These are phyloP conservation scores for Petrocephalus schoutedeni DNA, from an alignment of 2,797 vertebrate genomes.

Conservation along the genomic window DNA sequence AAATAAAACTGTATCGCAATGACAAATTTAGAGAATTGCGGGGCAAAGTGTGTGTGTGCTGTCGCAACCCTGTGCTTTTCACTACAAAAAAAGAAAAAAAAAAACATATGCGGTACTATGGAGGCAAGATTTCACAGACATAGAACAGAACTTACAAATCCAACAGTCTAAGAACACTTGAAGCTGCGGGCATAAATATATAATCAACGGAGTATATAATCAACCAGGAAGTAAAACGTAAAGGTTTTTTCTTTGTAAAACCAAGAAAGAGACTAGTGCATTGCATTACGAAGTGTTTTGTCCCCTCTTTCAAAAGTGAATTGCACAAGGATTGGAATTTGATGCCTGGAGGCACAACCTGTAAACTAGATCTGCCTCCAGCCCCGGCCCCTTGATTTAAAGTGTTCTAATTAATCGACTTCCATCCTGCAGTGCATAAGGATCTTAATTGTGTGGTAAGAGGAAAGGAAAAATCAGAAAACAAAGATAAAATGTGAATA, in stretches of 20 bases:
- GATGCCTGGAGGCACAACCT: conserved; percentile 5
- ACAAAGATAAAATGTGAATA: neutral
- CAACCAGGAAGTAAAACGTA: neutral
- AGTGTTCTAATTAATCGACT: neutral
- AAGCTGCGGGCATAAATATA: neutral
- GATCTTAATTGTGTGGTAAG: neutral
- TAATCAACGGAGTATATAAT: neutral
- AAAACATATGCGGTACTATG: neutral
- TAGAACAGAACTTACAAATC: neutral
- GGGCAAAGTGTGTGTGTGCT: neutral
- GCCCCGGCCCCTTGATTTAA: neutral
- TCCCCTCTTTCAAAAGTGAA: neutral
- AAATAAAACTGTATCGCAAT: neutral
- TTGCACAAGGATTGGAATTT: conserved; percentile 1
- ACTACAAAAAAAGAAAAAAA: neutral
- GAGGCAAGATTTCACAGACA: neutral
- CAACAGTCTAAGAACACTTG: neutral
- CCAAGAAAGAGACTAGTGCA: neutral
- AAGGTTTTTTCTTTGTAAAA: neutral
- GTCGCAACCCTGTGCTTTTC: neutral
- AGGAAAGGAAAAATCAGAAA: neutral
- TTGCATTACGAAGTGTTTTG: neutral
- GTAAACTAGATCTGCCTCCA: neutral
- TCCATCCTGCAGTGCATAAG: neutral
- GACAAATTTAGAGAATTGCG: neutral